Base-by-base conservation (phyloP, 2,113 vertebrate genomes). In the Psilopsiagon aymara region DNA sequence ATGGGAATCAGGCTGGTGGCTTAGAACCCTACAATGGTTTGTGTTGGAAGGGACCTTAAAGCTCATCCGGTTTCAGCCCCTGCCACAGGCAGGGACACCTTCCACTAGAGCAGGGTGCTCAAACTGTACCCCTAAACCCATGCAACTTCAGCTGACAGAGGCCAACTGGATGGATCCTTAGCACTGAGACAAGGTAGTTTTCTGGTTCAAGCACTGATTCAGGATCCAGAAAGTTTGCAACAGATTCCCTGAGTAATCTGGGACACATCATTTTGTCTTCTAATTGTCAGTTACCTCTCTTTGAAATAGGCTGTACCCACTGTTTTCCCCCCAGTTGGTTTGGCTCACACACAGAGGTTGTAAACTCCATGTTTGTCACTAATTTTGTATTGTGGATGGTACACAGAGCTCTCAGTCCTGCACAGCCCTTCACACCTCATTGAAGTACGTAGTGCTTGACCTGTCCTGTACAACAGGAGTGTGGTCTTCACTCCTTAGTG, bases 401-500 rank as follows among this genome's bases (percentile, higher is more conserved):
- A 67, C 35, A 28, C 0, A 0, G 29, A 86, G 53, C 27, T 66
- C 60, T 44, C 16, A 15, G 69, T 43, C 29, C 87, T 11, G 1
- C 44, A 57, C 46, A 46, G 25, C 49, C 46, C 60, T 47, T 46
- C 15, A 2, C 3, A 8, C 24, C 52, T 37, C 46, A 24, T 11
- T 21, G 2, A 47, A 81, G 60, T 5, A 62, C 3, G 0, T 24
- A 62, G 51, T 53, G 6, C 44, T 51, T 0, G 0, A 28, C 63
- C 78, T 69, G 31, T 18, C 44, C 66, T n/a, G 52, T 11, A 17
- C 63, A 0, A 3, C 2, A 59, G 20, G 31, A 82, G 59, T 37
- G 17, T 8, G 33, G n/a, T 11, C 60, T 78, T 52, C 84, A 49
- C 52, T 79, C 44, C 43, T 75, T 11, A 59, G 31, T 3, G 24